Percentiles rank a stretch among this genome's conserved stretches.
phyloP scores from a whole-genome alignment of 2,888 invertebrate species.

The Thecocarcelia acutangulata region DNA sequence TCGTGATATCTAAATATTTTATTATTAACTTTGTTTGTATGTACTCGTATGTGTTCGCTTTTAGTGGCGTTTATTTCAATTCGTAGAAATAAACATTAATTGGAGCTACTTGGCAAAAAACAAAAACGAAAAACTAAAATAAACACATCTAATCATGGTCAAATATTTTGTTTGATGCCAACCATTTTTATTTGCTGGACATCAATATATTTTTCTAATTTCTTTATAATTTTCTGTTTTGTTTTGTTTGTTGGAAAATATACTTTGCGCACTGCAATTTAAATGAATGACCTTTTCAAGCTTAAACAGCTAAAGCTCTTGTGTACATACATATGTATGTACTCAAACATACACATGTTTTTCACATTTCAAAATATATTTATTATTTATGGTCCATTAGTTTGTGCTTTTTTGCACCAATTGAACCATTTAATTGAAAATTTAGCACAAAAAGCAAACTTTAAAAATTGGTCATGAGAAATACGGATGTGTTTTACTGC shows the following conservation, averaged over 20 bases:
- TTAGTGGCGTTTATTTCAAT: too few species aligned
- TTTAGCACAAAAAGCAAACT: slow-evolving; percentile 35
- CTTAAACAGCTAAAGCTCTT: background rate
- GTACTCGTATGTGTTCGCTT: background rate
- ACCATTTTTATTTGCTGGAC: too few species aligned
- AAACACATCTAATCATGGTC: too few species aligned
- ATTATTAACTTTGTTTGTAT: background rate
- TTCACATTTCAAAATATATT: background rate
- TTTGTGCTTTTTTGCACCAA: slow-evolving; percentile 18
- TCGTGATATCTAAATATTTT: background rate
- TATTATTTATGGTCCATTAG: slow-evolving; percentile 47
- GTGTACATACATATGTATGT: too few species aligned
- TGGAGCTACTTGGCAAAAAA: too few species aligned
- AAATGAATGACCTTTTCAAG: background rate
- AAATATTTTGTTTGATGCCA: too few species aligned
- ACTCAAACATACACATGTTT: too few species aligned
- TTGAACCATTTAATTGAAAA: slow-evolving; percentile 54
- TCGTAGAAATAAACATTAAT: background rate
- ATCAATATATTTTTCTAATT: too few species aligned
- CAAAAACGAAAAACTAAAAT: too few species aligned
- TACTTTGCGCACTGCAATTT: slow-evolving; percentile 2
- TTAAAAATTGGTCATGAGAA: too few species aligned
- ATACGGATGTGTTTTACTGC: too few species aligned
- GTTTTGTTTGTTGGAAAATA: background rate
- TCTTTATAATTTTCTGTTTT: background rate